These are phyloP conservation scores for Lasioglossum albipes DNA, from an alignment of 1,140 invertebrate genomes.

Conservation along the genomic window DNA sequence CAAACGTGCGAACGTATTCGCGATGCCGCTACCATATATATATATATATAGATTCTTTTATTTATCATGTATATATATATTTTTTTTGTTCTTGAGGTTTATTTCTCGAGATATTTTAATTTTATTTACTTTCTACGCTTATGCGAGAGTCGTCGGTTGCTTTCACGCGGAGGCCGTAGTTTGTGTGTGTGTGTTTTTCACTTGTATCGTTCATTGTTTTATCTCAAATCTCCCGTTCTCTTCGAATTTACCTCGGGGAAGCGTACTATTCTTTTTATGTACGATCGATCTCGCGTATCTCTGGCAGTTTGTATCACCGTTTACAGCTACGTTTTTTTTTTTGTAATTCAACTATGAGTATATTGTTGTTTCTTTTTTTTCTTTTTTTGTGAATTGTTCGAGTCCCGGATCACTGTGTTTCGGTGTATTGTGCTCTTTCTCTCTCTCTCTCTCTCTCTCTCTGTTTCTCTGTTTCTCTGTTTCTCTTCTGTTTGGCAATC, in stretches of 20 bases:
- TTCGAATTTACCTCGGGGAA: slow-evolving; percentile 24
- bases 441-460: background rate
- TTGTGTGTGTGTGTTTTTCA: slow-evolving; percentile 13
- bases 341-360: slow-evolving; percentile 55
- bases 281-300: slow-evolving; percentile 56
- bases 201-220: background rate
- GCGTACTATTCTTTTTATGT: slow-evolving; percentile 53
- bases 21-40: slow-evolving; percentile 45
- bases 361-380: background rate
- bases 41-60: background rate
- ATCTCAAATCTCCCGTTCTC: slow-evolving; percentile 1
- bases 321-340: slow-evolving; percentile 41
- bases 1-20: slow-evolving; percentile 49
- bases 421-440: background rate
- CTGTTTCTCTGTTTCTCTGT: background rate
- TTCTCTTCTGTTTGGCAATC: background rate
- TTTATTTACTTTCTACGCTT: slow-evolving; percentile 42
- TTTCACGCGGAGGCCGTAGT: slow-evolving; percentile 45
- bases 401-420: slow-evolving; percentile 11
- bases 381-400: slow-evolving; percentile 8
- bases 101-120: slow-evolving; percentile 10
- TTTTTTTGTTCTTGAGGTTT: background rate
- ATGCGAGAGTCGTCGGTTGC: slow-evolving; percentile 30
- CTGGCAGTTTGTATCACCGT: slow-evolving; percentile 63
- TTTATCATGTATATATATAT: slow-evolving; percentile 12